These are phyloP conservation scores for Sorex fumeus DNA, from an alignment of 2,113 vertebrate genomes.

Conservation along the genomic window DNA sequence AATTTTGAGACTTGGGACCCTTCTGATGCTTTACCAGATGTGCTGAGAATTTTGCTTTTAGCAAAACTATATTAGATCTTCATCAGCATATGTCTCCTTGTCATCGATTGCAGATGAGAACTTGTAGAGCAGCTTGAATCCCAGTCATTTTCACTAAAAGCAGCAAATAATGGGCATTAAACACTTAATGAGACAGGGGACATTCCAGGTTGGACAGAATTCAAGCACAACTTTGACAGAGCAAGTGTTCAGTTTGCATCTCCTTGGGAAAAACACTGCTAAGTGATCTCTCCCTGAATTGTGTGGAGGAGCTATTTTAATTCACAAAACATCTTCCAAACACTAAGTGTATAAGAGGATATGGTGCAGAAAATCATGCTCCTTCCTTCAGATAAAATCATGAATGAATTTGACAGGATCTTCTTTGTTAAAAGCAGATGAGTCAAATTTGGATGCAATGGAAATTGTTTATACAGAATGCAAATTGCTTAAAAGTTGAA, in stretches of 20 bases:
- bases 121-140: conserved; percentile 78
- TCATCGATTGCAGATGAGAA: conserved; percentile 74
- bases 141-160: conserved; percentile 77
- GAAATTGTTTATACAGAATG: neutral
- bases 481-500: neutral
- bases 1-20: conserved; percentile 38
- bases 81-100: conserved; percentile 77
- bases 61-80: conserved; percentile 74
- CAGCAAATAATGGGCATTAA: conserved; percentile 79
- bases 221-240: conserved; percentile 68
- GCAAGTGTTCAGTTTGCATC: conserved; percentile 69
- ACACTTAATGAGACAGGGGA: conserved; percentile 80
- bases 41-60: conserved; percentile 69
- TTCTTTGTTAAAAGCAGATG: neutral
- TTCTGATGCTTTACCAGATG: conserved; percentile 71
- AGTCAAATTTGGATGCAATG: neutral
- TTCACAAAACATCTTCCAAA: conserved; percentile 25
- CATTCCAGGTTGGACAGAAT: conserved; percentile 75
- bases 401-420: conserved; percentile 57
- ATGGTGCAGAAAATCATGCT: conserved; percentile 37
- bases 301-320: conserved; percentile 51
- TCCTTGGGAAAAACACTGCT: conserved; percentile 61
- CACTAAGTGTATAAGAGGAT: neutral
- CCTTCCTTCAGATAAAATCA: neutral
- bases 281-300: conserved; percentile 40